Evolutionary conservation across 2,113 vertebrate species (phyloP).

Genomic region (Perognathus longimembris): DNA sequence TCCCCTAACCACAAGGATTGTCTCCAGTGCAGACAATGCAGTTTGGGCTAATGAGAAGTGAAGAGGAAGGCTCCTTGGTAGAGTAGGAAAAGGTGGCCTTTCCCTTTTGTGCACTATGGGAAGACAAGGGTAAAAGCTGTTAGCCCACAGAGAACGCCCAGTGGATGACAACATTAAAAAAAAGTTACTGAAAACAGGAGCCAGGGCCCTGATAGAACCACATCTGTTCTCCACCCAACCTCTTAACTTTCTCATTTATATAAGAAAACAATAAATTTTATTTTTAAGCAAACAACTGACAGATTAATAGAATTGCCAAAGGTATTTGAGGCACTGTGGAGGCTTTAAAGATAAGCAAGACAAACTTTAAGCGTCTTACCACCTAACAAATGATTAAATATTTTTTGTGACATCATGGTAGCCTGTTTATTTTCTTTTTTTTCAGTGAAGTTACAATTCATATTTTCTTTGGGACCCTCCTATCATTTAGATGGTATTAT

Average conservation of each 20-base stretch:
- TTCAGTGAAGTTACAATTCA: background rate
- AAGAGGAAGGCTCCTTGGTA: background rate
- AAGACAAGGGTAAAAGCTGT: background rate
- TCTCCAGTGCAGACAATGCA: background rate
- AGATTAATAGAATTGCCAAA: background rate
- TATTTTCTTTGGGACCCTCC: constrained; percentile 42
- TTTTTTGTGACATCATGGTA: constrained; percentile 30
- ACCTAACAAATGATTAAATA: background rate
- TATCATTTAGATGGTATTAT: constrained; percentile 33
- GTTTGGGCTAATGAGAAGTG: background rate
- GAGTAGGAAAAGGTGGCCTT: background rate
- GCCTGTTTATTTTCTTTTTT: background rate
- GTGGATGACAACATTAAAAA: background rate
- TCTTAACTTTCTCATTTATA: background rate
- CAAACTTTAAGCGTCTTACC: background rate
- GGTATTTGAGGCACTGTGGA: background rate
- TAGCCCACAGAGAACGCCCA: background rate
- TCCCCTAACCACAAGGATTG: background rate
- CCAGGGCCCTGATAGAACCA: background rate
- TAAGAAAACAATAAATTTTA: background rate
- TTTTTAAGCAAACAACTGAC: constrained; percentile 1
- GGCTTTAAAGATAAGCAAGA: background rate
- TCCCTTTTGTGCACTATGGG: background rate
- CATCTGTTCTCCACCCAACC: background rate
- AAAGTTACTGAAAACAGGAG: background rate